These are phyloP conservation scores for Gymnothorax reevesii DNA, from an alignment of 2,797 vertebrate species.

Conservation along the genomic window DNA sequence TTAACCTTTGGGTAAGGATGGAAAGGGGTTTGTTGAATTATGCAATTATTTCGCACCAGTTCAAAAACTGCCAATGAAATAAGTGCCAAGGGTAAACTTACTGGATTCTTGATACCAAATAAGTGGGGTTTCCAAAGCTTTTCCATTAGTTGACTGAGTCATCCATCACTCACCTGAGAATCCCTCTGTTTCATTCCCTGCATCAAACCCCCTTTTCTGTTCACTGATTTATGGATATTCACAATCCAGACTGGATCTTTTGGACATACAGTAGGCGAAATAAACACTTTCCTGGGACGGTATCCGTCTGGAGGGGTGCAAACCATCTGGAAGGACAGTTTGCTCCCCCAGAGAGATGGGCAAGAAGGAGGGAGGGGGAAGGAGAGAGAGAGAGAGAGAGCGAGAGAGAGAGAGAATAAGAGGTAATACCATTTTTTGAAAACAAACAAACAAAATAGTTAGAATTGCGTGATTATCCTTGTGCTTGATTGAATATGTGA, in stretches of 20 bases:
- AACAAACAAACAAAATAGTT: not conserved
- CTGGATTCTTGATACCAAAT: not conserved
- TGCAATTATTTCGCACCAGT: not conserved
- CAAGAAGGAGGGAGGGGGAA: not conserved
- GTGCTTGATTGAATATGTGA: not conserved
- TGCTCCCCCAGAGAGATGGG: not conserved
- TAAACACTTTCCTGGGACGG: not conserved
- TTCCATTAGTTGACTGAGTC: conserved; percentile 29
- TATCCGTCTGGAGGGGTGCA: conserved; percentile 2
- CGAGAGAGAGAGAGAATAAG: not conserved
- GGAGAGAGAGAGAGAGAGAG: not conserved
- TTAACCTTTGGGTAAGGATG: not conserved
- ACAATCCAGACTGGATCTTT: not conserved
- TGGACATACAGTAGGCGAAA: not conserved
- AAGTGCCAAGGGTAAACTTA: not conserved
- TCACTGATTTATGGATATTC: not conserved
- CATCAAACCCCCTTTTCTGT: not conserved
- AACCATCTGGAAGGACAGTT: not conserved
- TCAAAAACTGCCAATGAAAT: not conserved
- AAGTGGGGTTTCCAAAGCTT: conserved; percentile 16
- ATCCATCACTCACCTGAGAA: conserved; percentile 29
- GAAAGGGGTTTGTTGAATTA: not conserved
- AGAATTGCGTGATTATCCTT: not conserved
- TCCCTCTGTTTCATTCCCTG: not conserved
- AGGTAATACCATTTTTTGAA: not conserved